Base-by-base conservation (phyloP, 2,888 invertebrate genomes). In the Cataglyphis altisquamis region DNA sequence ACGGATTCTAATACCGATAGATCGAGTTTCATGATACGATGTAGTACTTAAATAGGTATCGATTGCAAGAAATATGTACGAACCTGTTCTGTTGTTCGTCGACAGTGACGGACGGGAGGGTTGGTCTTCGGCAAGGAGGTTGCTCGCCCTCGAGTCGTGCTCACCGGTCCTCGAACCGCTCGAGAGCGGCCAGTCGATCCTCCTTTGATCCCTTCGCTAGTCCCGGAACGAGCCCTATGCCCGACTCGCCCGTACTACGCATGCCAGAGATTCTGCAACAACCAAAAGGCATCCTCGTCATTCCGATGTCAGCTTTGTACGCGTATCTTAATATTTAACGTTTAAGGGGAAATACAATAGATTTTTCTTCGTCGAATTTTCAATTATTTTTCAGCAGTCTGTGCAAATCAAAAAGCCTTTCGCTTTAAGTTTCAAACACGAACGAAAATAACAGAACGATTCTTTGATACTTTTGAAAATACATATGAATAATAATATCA, bases 1-100 rank as follows among this genome's bases (percentile, higher is more conserved):
- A 15, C 18, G 18, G n/a, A 52, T 52, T 52, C 2, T n/a, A 70
- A 60, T 78, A 1, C 6, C 15, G 8, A 15, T 29, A 41, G 18
- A 57, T 32, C 15, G n/a, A 62, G 10, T 21, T 63, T 29, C 12
- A n/a, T 41, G 10, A 9, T 57, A n/a, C n/a, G 9, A 48, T 15
- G 15, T 21, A n/a, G 3, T 72, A 36, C 36, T 36, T 36, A 29
- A 52, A 63, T 55, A 15, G 29, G 10, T 36, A 52, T 72, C 64
- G 6, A 63, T 70, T 64, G 32, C 36, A 12, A 25, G 41, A 1
- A 12, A 41, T 36, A 25, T 55, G 10, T 55, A 84, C 82, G 55
- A 85, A 94, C 94, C 94, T 94, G 94, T 94, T 94, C 93, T 94
- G 94, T 91, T 94, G 93, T 94, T 94, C 93, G 93, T 93, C 92